phyloP scores from a whole-genome alignment of 2,113 vertebrate species.

The Progne subis region DNA sequence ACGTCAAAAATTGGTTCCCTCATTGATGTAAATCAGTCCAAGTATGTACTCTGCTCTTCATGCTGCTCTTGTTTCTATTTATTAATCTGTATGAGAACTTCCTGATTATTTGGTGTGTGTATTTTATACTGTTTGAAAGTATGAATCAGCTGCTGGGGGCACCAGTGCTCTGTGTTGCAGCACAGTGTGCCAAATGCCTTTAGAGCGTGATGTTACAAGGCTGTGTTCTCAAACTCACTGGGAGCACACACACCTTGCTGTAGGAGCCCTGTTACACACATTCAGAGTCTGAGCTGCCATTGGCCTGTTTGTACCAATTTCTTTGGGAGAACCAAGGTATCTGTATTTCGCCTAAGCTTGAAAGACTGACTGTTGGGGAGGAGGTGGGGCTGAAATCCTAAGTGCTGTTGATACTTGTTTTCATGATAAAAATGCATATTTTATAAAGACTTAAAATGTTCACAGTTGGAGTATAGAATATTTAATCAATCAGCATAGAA shows the following conservation, averaged over 20 bases:
- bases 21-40: conserved; percentile 98
- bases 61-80: neutral
- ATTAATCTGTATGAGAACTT: accelerated
- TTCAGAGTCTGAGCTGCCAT: neutral
- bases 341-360: neutral
- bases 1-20: conserved; percentile 99
- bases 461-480: neutral
- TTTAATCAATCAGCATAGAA: neutral
- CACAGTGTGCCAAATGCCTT: neutral
- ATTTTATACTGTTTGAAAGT: neutral
- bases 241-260: neutral
- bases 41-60: conserved; percentile 78
- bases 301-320: neutral
- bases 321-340: neutral
- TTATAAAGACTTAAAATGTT: neutral
- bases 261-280: accelerated
- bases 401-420: neutral
- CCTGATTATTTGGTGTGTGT: neutral
- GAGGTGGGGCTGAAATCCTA: neutral
- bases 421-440: neutral
- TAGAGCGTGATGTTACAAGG: accelerated
- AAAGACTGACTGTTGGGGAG: neutral
- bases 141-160: neutral
- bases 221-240: accelerated
- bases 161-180: neutral